Conservation (phyloP, 2,797 vertebrate species). For the Ficedula albicollis region DNA sequence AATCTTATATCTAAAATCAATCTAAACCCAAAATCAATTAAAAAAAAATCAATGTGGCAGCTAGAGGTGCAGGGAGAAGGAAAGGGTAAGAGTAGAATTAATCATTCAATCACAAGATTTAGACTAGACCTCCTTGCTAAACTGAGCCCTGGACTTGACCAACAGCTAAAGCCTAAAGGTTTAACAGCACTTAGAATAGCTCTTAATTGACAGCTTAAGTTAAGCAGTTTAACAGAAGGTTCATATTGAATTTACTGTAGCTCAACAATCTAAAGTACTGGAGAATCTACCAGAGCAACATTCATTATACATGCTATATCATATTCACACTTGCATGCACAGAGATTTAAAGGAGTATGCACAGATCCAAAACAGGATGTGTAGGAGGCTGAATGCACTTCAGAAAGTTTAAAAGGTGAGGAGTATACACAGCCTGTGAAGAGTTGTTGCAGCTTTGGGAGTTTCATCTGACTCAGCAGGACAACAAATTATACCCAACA, state of each 20-base stretch:
- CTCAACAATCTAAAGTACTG: not conserved
- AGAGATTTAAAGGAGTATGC: not conserved
- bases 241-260: not conserved
- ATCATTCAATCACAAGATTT: not conserved
- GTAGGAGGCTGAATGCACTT: not conserved
- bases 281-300: not conserved
- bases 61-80: not conserved
- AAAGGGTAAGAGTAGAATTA: not conserved
- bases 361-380: not conserved
- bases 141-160: not conserved
- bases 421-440: not conserved
- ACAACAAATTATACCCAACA: not conserved
- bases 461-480: not conserved
- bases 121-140: not conserved
- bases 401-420: not conserved
- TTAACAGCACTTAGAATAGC: not conserved
- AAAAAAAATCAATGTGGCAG: not conserved
- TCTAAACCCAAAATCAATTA: not conserved
- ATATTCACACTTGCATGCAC: accelerated
- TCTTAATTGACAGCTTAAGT: not conserved
- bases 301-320: not conserved
- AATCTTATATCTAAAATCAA: not conserved
- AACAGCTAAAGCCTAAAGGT: not conserved
- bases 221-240: not conserved
- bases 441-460: not conserved